These are phyloP conservation scores for Rhinogobio ventralis DNA, from an alignment of 2,797 vertebrate genomes.

Conservation along the genomic window DNA sequence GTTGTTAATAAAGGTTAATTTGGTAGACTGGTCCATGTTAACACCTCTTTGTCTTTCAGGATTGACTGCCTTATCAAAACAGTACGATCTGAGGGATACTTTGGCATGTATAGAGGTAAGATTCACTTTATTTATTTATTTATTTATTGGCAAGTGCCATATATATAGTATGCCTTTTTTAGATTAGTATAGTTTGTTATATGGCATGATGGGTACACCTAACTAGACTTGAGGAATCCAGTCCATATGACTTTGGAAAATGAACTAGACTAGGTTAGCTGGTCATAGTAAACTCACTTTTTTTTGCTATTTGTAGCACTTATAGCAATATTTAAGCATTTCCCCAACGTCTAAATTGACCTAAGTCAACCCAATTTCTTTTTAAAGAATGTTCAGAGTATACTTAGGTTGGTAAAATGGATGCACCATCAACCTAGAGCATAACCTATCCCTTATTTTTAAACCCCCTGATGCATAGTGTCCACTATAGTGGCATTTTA, in stretches of 20 bases:
- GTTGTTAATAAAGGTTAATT: background rate
- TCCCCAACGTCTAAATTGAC: background rate
- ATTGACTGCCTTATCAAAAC: constrained; percentile 89
- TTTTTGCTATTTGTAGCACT: background rate
- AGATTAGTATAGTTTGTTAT: background rate
- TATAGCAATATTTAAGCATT: background rate
- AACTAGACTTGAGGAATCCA: constrained; percentile 16
- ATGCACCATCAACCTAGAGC: background rate
- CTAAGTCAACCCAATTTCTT: background rate
- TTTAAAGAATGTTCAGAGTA: background rate
- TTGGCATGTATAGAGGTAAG: constrained; percentile 93
- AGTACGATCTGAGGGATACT: constrained; percentile 84
- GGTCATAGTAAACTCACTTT: background rate
- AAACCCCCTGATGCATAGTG: constrained; percentile 2
- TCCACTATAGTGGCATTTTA: background rate
- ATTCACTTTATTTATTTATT: constrained; percentile 48
- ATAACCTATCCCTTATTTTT: background rate
- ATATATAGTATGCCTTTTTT: background rate
- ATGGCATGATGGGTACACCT: constrained; percentile 43
- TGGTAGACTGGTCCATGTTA: background rate
- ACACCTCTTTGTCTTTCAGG: constrained; percentile 66
- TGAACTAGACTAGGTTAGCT: background rate
- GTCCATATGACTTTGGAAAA: constrained; percentile 3
- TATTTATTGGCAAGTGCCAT: background rate
- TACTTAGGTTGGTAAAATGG: background rate